Evolutionary conservation across 2,113 vertebrate genomes (phyloP).

Genomic region (Pitta sordida): DNA sequence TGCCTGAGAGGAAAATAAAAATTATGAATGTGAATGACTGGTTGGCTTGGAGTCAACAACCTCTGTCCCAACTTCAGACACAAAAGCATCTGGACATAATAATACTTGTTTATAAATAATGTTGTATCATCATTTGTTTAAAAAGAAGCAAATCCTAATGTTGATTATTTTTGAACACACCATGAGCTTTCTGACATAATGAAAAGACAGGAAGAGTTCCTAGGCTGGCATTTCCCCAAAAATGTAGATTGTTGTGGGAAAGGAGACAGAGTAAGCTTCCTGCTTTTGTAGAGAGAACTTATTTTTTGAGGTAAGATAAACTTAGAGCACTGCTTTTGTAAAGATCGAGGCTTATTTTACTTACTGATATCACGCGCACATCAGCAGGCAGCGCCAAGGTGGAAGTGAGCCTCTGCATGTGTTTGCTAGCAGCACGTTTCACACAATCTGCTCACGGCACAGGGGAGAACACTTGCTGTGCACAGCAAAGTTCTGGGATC

Average conservation of each 20-base stretch:
- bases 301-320: slow-evolving; percentile 63
- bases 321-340: slow-evolving; percentile 47
- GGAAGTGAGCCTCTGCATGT: background rate
- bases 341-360: slow-evolving; percentile 33
- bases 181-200: slow-evolving; percentile 62
- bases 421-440: background rate
- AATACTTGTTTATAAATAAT: slow-evolving; percentile 62
- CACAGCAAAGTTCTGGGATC: background rate
- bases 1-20: background rate
- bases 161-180: slow-evolving; percentile 64
- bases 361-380: background rate
- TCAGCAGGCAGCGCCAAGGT: slow-evolving; percentile 27
- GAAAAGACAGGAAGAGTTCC: slow-evolving; percentile 68
- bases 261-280: slow-evolving; percentile 65
- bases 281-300: slow-evolving; percentile 65
- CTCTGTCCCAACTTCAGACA: slow-evolving; percentile 7
- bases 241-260: slow-evolving; percentile 68
- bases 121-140: slow-evolving; percentile 57
- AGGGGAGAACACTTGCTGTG: background rate
- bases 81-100: slow-evolving; percentile 58
- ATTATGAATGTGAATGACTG: background rate
- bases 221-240: slow-evolving; percentile 68
- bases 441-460: background rate
- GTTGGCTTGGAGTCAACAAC: background rate
- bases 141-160: slow-evolving; percentile 57